Evolutionary conservation across 2,888 invertebrate species (phyloP), one percentile per base, ranked within the genome.

Genomic region (Drosophila leonis): DNA sequence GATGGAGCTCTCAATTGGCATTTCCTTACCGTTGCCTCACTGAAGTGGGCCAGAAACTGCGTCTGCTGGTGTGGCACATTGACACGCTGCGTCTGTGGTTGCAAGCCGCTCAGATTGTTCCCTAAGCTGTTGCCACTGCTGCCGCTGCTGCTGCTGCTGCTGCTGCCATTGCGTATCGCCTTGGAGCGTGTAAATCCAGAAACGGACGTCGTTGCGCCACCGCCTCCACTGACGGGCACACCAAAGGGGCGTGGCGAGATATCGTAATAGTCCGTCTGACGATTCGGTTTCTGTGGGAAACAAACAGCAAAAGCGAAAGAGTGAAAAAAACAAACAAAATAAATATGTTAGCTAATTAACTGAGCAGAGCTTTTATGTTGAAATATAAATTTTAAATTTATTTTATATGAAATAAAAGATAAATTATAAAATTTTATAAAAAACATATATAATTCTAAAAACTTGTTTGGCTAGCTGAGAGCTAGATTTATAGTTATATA

Each of bases 181-280:
- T 92, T 92, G 31, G 91, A 83, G 72, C 92, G 91, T 57, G 82
- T 86, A 74, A 91, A 91, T 66, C 89, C 80, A 60, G 81, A 81
- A 67, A 86, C 62, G 70, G 72, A 48, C 59, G 84, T 15, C 35
- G 77, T 75, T 69, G 73, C 73, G 72, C 65, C 75, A 39, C 65
- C 69, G 46, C 75, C 66, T 27, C 66, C 59, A 56, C 57, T 62
- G 24, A 71, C 78, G 48, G 82, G 90, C 65, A 82, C 83, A 52
- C 93, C 93, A 82, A 93, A 93, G 75, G 93, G 93, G 70, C 93
- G 90, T 65, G 93, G 93, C 72, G 93, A 93, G 59, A 93, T 91
- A 78, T 93, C 93, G 81, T 91, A 93, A 77, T 89, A 92, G 57
- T 93, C 93, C 59, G 92, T 81, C 65, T 90, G 92, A 60, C 92